These are phyloP conservation scores for Eulimnadia texana DNA, from an alignment of 1,140 invertebrate genomes.

Conservation along the genomic window DNA sequence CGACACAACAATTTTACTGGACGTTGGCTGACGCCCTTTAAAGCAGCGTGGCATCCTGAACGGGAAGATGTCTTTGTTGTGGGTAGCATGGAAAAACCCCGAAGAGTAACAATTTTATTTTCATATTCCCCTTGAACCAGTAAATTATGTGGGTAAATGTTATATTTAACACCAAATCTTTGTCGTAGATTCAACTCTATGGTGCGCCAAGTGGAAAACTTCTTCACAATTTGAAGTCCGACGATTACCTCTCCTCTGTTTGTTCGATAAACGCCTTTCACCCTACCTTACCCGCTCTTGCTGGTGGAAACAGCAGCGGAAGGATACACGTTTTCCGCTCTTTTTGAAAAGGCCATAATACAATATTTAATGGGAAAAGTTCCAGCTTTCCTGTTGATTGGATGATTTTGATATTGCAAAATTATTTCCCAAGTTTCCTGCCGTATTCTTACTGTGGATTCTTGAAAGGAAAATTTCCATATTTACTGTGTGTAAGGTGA, in stretches of 20 bases:
- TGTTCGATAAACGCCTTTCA: conserved; percentile 26
- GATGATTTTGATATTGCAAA: neutral
- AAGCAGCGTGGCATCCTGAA: conserved; percentile 28
- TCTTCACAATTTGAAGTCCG: conserved; percentile 19
- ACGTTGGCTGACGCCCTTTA: conserved; percentile 29
- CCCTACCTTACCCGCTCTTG: conserved; percentile 23
- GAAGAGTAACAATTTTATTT: too few species aligned
- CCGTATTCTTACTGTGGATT: too few species aligned
- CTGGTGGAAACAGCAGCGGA: conserved; percentile 28
- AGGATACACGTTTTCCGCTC: conserved; percentile 25
- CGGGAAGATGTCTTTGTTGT: conserved; percentile 30
- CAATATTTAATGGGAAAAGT: too few species aligned
- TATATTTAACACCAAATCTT: too few species aligned
- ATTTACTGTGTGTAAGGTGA: too few species aligned
- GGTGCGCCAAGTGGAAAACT: conserved; percentile 20
- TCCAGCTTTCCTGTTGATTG: neutral
- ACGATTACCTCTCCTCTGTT: conserved; percentile 24
- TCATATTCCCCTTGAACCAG: too few species aligned
- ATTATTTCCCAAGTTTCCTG: too few species aligned
- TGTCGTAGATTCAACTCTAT: conserved; percentile 25
- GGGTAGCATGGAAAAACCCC: conserved; percentile 27
- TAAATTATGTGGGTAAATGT: too few species aligned
- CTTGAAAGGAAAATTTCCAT: too few species aligned
- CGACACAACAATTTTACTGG: conserved; percentile 30
- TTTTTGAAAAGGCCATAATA: neutral